Evolutionary conservation across 1,140 invertebrate genomes (phyloP), one percentile per base, ranked within the genome.

Genomic region (Ylistrum balloti): DNA sequence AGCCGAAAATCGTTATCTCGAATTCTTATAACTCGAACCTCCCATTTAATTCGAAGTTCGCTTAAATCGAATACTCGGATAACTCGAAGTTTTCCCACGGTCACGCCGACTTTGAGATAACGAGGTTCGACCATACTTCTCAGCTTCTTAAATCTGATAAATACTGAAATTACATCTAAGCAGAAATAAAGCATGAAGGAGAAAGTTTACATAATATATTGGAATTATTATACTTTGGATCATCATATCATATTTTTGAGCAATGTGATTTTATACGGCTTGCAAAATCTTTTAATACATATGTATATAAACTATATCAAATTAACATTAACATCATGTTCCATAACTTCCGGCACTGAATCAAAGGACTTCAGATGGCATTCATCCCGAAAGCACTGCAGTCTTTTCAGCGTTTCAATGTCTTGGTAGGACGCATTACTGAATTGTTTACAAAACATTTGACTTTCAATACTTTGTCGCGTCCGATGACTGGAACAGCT

Each of bases 401-500:
- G 32, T 87, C 48, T 90, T 45, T 86, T 90, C 2, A 90, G 86
- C 17, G 88, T 90, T 33, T 90, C 89, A 15, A 91, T 88, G 45
- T 91, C 91, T 22, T 91, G 91, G 87, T 86, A 91, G 2, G 91
- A 91, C 0, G 88, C 89, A 85, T 91, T 90, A 20, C 87, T 91
- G 87, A 91, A 91, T 22, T 91, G 91, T 88, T 88, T 90, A 87
- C 86, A 90, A 86, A 91, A 88, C 91, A 90, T 87, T 32, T 91
- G 89, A 41, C 89, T 88, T 35, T 91, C 91, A 0, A 91, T 88
- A 48, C 91, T 91, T 22, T 38, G 88, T 56, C 91, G 87, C 33
- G 89, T 90, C 20, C 89, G 85, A 33, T 90, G 88, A 87, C 91
- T 90, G 11, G 87, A 88, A 34, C 91, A 91, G 56, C 91, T 92